phyloP scores from a whole-genome alignment of 2,113 vertebrate species.

The Trichechus manatus region DNA sequence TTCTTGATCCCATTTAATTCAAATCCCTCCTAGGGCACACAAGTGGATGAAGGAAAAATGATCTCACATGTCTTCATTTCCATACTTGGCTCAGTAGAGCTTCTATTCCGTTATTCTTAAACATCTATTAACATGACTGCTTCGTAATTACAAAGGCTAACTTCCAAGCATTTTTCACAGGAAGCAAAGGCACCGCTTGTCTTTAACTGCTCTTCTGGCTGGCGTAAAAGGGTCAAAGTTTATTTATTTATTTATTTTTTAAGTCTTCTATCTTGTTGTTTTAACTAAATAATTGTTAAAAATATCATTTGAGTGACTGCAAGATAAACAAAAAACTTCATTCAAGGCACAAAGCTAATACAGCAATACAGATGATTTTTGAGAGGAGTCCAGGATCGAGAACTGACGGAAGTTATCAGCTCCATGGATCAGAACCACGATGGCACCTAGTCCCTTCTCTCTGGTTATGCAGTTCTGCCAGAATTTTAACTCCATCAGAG shows the following conservation, averaged over 20 bases:
- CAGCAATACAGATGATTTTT: background rate
- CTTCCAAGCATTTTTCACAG: constrained; percentile 57
- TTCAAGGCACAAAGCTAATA: background rate
- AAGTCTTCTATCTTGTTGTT: background rate
- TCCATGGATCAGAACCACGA: background rate
- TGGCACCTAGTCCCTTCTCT: background rate
- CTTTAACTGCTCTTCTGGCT: constrained; percentile 28
- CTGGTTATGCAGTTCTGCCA: background rate
- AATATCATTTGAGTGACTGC: background rate
- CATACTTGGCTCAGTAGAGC: constrained; percentile 10
- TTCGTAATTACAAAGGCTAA: constrained; percentile 66
- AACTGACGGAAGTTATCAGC: background rate
- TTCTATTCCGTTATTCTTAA: constrained; percentile 61
- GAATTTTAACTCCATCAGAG: background rate
- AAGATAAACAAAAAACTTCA: constrained; percentile 6
- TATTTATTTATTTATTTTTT: background rate
- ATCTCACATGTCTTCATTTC: constrained; percentile 32
- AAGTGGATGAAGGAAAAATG: background rate
- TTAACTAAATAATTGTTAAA: constrained; percentile 57
- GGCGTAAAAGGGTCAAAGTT: background rate
- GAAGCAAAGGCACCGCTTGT: constrained; percentile 53
- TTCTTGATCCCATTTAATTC: background rate
- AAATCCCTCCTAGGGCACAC: constrained; percentile 12
- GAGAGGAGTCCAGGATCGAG: background rate
- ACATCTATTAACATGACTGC: constrained; percentile 67